Evolutionary conservation across 2,113 vertebrate species (phyloP), one percentile per base, ranked within the genome.

Genomic region (Perognathus longimembris): DNA sequence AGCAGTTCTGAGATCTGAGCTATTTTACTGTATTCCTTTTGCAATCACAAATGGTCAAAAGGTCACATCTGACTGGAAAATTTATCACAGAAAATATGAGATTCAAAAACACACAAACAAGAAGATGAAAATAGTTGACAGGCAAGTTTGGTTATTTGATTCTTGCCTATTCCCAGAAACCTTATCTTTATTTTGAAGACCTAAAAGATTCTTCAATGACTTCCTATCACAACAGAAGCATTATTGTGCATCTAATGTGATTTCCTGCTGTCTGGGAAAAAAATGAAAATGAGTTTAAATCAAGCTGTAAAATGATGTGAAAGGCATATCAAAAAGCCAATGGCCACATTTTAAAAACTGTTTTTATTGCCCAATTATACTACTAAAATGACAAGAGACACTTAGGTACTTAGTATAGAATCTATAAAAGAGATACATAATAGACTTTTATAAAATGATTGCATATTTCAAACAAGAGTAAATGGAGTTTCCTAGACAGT

Each of bases 161-260:
- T 4, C 18, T 74, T 91, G 40, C 90, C 63, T 9, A 22, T 81
- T 97, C 82, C 69, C n/a, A 92, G 66, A 78, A 38, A n/a, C 40
- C 70, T 57, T 66, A 93, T 92, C 93, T 97, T 94, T 94, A 36
- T 96, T 97, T 95, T 40, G 59, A 91, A 93, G 74, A 64, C 81
- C 71, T 91, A 87, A 80, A 97, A 92, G 69, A 93, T 89, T 38
- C 5, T 85, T 54, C 7, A 26, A n/a, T 93, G 77, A 82, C 88
- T 93, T 86, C 84, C 89, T 73, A 45, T 93, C 80, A 66, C 78
- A 36, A 12, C 40, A 84, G 1, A 85, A 92, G 87, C 63, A 76
- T 95, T 91, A 93, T 69, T 96, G 20, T 85, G 70, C 9, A 36
- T 42, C 94, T 96, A 94, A 85, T 94, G 36, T n/a, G 8, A 32